Evolutionary conservation across 2,113 vertebrate species (phyloP).

Genomic region (Lanius ludovicianus): DNA sequence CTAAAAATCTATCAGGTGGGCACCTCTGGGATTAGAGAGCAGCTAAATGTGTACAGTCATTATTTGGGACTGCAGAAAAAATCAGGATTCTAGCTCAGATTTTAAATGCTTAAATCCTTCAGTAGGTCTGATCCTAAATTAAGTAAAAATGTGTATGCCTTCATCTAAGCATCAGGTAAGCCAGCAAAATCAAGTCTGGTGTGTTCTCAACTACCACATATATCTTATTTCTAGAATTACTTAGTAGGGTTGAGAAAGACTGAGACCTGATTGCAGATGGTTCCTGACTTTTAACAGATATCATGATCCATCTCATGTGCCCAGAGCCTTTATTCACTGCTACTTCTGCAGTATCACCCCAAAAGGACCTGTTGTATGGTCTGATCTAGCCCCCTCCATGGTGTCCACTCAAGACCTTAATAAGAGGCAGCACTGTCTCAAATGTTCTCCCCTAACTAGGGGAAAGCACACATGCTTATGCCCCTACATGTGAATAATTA

Average conservation of each 20-base stretch:
- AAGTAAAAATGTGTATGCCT: neutral
- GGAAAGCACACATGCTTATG: fast-evolving
- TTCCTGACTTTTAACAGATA: neutral
- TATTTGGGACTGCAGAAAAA: neutral
- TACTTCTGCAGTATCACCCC: neutral
- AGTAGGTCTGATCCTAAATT: neutral
- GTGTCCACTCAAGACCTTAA: neutral
- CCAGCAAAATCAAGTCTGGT: neutral
- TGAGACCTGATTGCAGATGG: neutral
- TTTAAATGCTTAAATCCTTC: neutral
- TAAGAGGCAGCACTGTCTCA: neutral
- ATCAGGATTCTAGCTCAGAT: neutral
- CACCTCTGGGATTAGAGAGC: neutral
- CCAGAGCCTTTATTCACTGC: neutral
- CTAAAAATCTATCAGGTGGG: neutral
- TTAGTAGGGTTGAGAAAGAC: neutral
- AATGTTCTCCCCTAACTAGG: neutral
- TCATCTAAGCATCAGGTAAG: neutral
- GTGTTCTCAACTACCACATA: neutral
- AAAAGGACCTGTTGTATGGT: neutral
- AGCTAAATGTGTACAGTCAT: neutral
- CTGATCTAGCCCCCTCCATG: neutral
- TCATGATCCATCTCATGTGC: fast-evolving
- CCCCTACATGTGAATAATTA: neutral
- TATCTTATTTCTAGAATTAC: neutral